phyloP scores from a whole-genome alignment of 2,888 invertebrate genomes.

The Aricia artaxerxes region DNA sequence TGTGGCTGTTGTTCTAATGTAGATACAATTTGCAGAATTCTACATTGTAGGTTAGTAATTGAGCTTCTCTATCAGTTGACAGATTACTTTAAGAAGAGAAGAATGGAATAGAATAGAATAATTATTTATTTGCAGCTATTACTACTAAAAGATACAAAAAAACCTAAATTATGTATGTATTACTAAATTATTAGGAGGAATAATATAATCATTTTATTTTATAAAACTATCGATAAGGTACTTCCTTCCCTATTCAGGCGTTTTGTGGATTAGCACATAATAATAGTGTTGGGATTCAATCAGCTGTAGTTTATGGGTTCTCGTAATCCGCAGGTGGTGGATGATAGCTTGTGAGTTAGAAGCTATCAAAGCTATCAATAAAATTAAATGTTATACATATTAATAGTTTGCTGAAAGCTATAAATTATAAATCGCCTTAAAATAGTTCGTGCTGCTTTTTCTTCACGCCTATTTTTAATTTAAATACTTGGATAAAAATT shows the following conservation, averaged over 20 bases:
- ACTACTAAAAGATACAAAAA: too few relatives aligned
- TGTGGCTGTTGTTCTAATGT: too few relatives aligned
- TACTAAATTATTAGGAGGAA: too few relatives aligned
- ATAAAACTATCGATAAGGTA: background rate
- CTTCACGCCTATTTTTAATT: background rate
- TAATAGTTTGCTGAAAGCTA: background rate
- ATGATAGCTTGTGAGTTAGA: background rate
- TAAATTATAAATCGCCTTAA: background rate
- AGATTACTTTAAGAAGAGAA: background rate
- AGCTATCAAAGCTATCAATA: constrained; percentile 5
- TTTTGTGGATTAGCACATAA: constrained; percentile 33
- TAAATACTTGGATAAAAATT: too few relatives aligned
- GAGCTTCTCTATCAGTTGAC: background rate
- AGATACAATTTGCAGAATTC: too few relatives aligned
- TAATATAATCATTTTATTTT: too few relatives aligned
- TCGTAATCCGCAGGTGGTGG: background rate
- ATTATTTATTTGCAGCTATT: too few relatives aligned
- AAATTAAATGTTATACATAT: background rate
- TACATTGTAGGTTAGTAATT: too few relatives aligned
- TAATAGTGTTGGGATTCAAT: constrained; percentile 38
- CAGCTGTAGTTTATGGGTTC: constrained; percentile 34
- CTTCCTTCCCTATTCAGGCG: constrained; percentile 1
- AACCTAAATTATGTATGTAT: too few relatives aligned
- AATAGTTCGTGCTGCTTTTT: background rate
- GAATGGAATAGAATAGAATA: too few relatives aligned